phyloP scores from a whole-genome alignment of 1,140 invertebrate genomes.

The Rhagoletis pomonella region DNA sequence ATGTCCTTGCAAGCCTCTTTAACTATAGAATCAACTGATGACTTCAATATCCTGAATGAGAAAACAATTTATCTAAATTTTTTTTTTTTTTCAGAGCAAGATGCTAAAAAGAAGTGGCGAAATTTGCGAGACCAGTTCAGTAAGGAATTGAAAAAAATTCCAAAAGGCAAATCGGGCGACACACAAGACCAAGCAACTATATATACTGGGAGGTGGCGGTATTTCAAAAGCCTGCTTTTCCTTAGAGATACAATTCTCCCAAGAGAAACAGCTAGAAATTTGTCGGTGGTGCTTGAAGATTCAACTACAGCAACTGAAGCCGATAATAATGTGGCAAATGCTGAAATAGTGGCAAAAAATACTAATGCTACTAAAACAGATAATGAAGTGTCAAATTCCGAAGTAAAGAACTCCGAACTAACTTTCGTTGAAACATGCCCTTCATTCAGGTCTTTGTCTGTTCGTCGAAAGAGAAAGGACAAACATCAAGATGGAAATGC shows the following conservation, averaged over 20 bases:
- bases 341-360: too few species aligned
- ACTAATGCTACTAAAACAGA: too few species aligned
- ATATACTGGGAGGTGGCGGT: background rate
- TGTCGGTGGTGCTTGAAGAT: background rate
- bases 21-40: background rate
- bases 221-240: slow-evolving; percentile 3
- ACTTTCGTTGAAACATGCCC: background rate
- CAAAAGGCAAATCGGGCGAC: background rate
- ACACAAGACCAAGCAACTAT: background rate
- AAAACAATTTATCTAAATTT: background rate
- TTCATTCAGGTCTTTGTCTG: background rate
- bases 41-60: background rate
- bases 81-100: slow-evolving; percentile 11
- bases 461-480: background rate
- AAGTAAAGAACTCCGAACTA: background rate
- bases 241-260: background rate
- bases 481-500: background rate
- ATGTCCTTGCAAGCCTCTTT: background rate
- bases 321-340: slow-evolving; percentile 1
- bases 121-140: slow-evolving; percentile 19
- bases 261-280: background rate
- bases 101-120: slow-evolving; percentile 39
- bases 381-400: too few species aligned
- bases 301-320: slow-evolving; percentile 26
- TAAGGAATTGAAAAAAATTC: slow-evolving; percentile 23